Evolutionary conservation across 1,140 invertebrate genomes (phyloP).

Genomic region (Plutomurus gul): DNA sequence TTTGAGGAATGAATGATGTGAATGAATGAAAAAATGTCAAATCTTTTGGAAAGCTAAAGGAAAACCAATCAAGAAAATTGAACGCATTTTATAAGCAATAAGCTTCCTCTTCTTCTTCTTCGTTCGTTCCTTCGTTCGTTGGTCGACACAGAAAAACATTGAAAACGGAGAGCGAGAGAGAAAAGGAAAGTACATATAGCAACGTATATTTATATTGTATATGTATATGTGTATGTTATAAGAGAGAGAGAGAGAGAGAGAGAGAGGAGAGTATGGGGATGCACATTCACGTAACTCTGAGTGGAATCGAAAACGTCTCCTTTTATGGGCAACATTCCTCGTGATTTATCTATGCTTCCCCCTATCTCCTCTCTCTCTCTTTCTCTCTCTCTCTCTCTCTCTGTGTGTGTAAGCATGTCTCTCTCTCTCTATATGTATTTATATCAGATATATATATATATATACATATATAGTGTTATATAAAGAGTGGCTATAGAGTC

Average conservation of each 20-base stretch:
- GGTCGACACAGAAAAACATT: no score
- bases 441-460: neutral
- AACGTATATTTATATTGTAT: neutral
- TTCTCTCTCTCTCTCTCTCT: no score
- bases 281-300: neutral
- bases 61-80: conserved; percentile 28
- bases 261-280: neutral
- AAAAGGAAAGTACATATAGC: no score
- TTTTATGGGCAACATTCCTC: conserved; percentile 28
- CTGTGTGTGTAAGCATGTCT: no score
- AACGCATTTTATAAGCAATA: conserved; percentile 19
- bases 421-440: no score
- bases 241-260: neutral
- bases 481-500: neutral
- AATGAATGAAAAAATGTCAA: conserved; percentile 9
- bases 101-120: no score
- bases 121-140: no score
- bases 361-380: no score
- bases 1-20: no score
- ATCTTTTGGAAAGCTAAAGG: neutral
- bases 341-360: conserved; percentile 10
- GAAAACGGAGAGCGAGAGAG: no score
- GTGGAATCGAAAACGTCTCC: conserved; percentile 19
- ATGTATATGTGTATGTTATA: neutral
- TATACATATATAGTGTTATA: neutral